Conservation (phyloP, 2,888 invertebrate species). For the Pristionchus mayeri region DNA sequence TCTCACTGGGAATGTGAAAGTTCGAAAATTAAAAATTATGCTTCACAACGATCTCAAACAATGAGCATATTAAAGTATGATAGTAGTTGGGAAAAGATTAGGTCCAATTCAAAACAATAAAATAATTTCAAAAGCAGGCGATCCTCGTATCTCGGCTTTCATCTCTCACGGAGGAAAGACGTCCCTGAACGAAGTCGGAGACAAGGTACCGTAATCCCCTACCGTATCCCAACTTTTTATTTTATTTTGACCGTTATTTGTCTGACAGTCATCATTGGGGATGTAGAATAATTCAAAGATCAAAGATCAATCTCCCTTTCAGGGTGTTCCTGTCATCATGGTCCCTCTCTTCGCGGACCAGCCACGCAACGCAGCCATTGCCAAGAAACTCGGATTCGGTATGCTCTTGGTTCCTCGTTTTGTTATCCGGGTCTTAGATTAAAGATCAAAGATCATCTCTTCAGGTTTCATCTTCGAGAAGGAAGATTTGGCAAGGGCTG, state of each 20-base stretch:
- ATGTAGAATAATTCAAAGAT: not conserved
- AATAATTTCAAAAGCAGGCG: not conserved
- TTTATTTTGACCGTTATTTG: too few species aligned
- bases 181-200: slow-evolving; percentile 34
- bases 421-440: too few species aligned
- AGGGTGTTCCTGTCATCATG: slow-evolving; percentile 27
- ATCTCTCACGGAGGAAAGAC: slow-evolving; percentile 40
- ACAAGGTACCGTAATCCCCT: slow-evolving; percentile 24
- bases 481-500: not conserved
- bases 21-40: not conserved
- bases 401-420: not conserved
- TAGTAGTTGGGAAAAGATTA: too few species aligned
- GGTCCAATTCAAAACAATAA: too few species aligned
- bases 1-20: too few species aligned
- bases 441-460: not conserved
- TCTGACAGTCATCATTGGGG: too few species aligned
- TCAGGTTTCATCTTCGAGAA: slow-evolving; percentile 36
- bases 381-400: slow-evolving; percentile 40
- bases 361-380: slow-evolving; percentile 38
- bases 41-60: not conserved
- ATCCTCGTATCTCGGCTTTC: slow-evolving; percentile 18
- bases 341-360: slow-evolving; percentile 46
- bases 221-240: not conserved
- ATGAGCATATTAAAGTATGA: not conserved
- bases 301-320: not conserved